phyloP scores from a whole-genome alignment of 1,140 invertebrate genomes.

The Gryon sp. region DNA sequence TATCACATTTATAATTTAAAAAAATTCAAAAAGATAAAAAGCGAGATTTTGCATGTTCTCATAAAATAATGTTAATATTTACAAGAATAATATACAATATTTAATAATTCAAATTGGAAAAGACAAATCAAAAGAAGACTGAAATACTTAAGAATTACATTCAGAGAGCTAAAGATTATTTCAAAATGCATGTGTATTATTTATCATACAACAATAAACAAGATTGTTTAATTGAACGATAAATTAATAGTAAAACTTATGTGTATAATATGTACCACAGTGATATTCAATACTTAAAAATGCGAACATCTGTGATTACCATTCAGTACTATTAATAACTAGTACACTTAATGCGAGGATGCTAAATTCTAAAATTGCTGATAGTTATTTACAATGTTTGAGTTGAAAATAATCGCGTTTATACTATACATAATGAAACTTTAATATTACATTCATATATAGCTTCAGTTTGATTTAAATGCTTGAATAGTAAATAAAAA shows the following conservation, averaged over 20 bases:
- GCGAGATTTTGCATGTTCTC: too few species aligned
- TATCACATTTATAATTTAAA: too few species aligned
- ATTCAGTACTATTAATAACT: conserved; percentile 8
- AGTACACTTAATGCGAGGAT: conserved; percentile 38
- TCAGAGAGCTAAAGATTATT: conserved; percentile 10
- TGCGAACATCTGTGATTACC: conserved; percentile 1
- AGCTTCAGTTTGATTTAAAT: conserved; percentile 30
- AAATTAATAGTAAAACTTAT: conserved; percentile 6
- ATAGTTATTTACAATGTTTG: conserved; percentile 50
- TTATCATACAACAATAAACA: conserved; percentile 10
- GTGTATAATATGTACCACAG: conserved; percentile 6
- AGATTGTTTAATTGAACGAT: background rate
- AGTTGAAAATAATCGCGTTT: conserved; percentile 45
- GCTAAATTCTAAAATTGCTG: conserved; percentile 17
- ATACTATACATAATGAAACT: conserved; percentile 52
- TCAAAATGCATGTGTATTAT: conserved; percentile 3
- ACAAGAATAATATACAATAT: conserved; percentile 18
- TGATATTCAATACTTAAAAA: conserved; percentile 6
- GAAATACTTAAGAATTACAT: too few species aligned
- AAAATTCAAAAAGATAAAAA: too few species aligned
- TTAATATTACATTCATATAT: conserved; percentile 44
- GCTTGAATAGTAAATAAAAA: conserved; percentile 7
- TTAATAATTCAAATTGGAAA: too few species aligned
- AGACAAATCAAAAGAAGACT: too few species aligned
- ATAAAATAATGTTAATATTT: too few species aligned